A percentile compares a stretch with the other conserved stretches of the same genome.
These are phyloP conservation scores for Seriola aureovittata DNA, from an alignment of 2,113 vertebrate genomes.

Conservation along the genomic window DNA sequence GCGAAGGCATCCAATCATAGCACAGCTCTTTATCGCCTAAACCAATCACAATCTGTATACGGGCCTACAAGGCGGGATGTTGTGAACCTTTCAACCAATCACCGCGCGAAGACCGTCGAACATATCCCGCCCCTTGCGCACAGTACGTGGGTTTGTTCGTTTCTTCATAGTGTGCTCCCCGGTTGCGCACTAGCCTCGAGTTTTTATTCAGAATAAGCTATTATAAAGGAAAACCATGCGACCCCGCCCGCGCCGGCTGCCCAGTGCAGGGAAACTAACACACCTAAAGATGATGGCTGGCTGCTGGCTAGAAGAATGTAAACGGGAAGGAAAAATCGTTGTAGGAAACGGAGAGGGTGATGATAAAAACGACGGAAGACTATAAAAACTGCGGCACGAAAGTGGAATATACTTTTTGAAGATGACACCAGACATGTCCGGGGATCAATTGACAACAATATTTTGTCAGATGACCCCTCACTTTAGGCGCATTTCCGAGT, in stretches of 20 bases:
- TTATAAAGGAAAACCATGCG: slow-evolving; percentile 63
- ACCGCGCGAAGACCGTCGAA: rapidly evolving
- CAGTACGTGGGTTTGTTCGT: slow-evolving; percentile 51
- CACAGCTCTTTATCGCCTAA: neutral
- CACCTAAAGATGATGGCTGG: slow-evolving; percentile 72
- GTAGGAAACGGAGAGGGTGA: slow-evolving; percentile 63
- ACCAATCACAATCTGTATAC: slow-evolving; percentile 40
- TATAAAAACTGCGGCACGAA: slow-evolving; percentile 51
- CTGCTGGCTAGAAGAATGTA: slow-evolving; percentile 74
- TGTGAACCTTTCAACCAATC: slow-evolving; percentile 47
- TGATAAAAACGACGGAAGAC: slow-evolving; percentile 68
- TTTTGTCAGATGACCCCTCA: slow-evolving; percentile 79
- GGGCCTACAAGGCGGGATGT: slow-evolving; percentile 25
- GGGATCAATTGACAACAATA: slow-evolving; percentile 63
- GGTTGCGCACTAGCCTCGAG: slow-evolving; percentile 18
- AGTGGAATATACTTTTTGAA: slow-evolving; percentile 59
- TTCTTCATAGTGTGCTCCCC: slow-evolving; percentile 28
- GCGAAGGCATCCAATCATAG: slow-evolving; percentile 33
- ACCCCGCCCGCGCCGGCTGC: slow-evolving; percentile 60
- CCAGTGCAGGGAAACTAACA: neutral
- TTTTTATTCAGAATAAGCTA: slow-evolving; percentile 75
- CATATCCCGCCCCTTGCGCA: slow-evolving; percentile 66
- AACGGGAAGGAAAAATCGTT: slow-evolving; percentile 81
- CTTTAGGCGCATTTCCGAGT: slow-evolving; percentile 78
- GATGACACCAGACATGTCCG: slow-evolving; percentile 62